Evolutionary conservation across 2,113 vertebrate genomes (phyloP).

Genomic region (Alethe diademata): DNA sequence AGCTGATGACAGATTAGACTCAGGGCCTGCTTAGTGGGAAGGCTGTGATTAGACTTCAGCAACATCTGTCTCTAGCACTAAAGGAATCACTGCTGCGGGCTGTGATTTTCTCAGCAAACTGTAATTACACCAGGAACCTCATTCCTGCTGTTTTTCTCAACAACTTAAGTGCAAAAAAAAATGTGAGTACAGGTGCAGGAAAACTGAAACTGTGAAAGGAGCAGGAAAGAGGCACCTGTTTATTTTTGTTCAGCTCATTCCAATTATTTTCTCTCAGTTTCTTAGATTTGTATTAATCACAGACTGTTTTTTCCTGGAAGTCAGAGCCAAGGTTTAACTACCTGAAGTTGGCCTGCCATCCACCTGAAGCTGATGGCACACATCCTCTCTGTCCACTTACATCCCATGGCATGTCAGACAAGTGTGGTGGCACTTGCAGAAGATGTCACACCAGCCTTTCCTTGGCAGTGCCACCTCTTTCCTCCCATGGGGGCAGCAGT

Average conservation of each 20-base stretch:
- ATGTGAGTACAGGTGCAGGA: not conserved
- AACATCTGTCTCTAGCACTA: constrained; percentile 28
- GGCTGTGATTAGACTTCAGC: constrained; percentile 29
- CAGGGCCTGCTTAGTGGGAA: constrained; percentile 34
- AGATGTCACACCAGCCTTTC: not conserved
- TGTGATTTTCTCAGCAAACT: constrained; percentile 34
- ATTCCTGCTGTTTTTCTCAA: constrained; percentile 15
- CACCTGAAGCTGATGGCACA: not conserved
- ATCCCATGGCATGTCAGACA: not conserved
- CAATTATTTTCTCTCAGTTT: not conserved
- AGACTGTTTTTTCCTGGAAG: not conserved
- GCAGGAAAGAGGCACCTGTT: not conserved
- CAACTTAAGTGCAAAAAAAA: not conserved
- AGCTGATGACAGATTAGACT: constrained; percentile 57
- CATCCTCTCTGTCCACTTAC: not conserved
- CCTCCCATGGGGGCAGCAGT: not conserved
- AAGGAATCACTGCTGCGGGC: constrained; percentile 38
- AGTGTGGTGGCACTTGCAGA: not conserved
- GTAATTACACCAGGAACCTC: constrained; percentile 34
- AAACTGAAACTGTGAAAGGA: not conserved
- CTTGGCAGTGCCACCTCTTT: not conserved
- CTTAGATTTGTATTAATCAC: not conserved
- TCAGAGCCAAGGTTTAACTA: not conserved
- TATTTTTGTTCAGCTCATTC: not conserved
- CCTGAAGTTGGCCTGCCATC: not conserved